Base-by-base conservation (phyloP, 2,888 invertebrate species). In the Drosophila tanythrix region DNA sequence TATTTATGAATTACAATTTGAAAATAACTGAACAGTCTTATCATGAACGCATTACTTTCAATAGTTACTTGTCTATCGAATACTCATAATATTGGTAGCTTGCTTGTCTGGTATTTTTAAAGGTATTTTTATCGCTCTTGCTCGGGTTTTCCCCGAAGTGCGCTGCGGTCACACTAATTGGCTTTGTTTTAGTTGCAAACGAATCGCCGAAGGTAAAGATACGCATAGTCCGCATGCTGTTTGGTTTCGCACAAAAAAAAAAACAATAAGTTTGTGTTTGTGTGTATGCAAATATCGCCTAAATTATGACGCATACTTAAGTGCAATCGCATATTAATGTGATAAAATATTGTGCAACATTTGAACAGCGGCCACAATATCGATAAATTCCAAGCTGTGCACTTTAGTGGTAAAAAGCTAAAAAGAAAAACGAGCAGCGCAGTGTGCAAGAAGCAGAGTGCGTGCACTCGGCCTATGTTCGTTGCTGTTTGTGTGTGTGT, bases 291-390 rank as follows among this genome's bases (percentile, higher is more conserved):
- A 81, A 79, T 78, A 72, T 84, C 78, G 70, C 82, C 52, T 69
- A 74, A 85, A 82, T 84, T 82, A 86, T 86, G 83, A 86, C 83
- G 86, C 84, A 81, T 79, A 59, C 70, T 67, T 67, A 71, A 86
- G 64, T 84, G 83, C 83, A 83, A 61, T 72, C 76, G 66, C 71
- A 67, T 77, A 57, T 70, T 59, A 64, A 60, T 69, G 38, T 56
- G 56, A 75, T 81, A 69, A 73, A 70, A 70, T 68, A 72, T 70
- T 71, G 81, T 81, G 81, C 79, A 81, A 79, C 58, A 72, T 38
- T 79, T 58, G 57, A 72, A 72, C 61, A 58, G 38, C 65, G 61
- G 71, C 48, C 27, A 57, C 65, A 53, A 64, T 68, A 68, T 43
- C 55, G 27, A 66, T 48, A 61, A 59, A 57, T 62, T 64, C 38